These are phyloP conservation scores for Drosophila athabasca DNA, from an alignment of 1,140 invertebrate species.

Conservation along the genomic window DNA sequence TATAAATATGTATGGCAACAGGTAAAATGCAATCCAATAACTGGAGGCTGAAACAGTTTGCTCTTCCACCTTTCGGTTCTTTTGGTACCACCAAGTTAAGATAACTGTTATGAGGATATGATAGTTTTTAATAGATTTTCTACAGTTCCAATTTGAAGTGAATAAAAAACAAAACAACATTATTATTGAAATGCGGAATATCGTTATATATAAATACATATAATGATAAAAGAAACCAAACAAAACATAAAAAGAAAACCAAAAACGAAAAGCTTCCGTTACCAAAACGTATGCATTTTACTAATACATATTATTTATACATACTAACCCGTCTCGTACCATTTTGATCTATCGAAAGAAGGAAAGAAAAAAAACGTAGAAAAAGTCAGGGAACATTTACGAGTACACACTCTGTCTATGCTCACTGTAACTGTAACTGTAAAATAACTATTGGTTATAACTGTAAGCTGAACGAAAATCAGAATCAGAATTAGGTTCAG, in stretches of 20 bases:
- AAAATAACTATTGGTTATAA: not conserved
- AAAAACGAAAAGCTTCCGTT: slow-evolving; percentile 61
- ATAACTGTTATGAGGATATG: slow-evolving; percentile 53
- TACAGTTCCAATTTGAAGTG: slow-evolving; percentile 55
- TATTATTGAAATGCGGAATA: slow-evolving; percentile 31
- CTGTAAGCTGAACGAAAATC: slow-evolving; percentile 1
- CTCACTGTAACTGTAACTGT: slow-evolving; percentile 16
- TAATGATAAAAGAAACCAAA: slow-evolving; percentile 10
- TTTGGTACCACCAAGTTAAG: slow-evolving; percentile 68
- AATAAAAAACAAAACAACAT: slow-evolving; percentile 20
- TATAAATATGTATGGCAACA: slow-evolving; percentile 11
- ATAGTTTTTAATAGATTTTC: slow-evolving; percentile 62
- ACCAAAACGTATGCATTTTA: slow-evolving; percentile 62
- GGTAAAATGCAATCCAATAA: slow-evolving; percentile 45
- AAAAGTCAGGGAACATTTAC: slow-evolving; percentile 13
- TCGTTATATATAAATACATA: slow-evolving; percentile 11
- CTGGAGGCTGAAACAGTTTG: slow-evolving; percentile 48
- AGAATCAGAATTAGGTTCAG: slow-evolving; percentile 12
- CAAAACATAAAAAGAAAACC: slow-evolving; percentile 7
- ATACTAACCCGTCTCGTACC: slow-evolving; percentile 5
- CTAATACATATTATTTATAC: slow-evolving; percentile 33
- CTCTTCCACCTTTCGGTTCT: slow-evolving; percentile 73
- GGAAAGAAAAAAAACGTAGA: not conserved
- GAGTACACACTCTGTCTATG: slow-evolving; percentile 31
- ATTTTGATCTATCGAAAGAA: slow-evolving; percentile 21